Evolutionary conservation across 2,888 invertebrate species (phyloP).

Genomic region (Eupeodes latifasciatus): DNA sequence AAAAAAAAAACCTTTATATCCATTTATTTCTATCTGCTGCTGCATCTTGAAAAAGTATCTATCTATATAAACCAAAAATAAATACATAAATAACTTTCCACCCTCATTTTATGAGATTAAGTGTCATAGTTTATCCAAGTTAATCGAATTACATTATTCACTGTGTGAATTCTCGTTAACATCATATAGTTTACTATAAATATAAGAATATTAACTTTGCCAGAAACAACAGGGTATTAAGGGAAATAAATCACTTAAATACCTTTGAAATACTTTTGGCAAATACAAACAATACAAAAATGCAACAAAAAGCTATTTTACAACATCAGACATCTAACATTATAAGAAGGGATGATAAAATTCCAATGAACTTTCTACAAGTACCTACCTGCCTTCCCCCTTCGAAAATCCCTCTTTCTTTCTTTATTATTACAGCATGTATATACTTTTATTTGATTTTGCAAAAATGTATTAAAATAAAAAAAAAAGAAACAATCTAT

Average conservation of each 20-base stretch:
- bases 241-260: constrained; percentile 11
- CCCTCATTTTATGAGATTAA: not conserved
- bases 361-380: constrained; percentile 28
- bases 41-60: not conserved
- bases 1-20: not conserved
- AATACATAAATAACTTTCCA: not conserved
- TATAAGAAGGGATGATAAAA: constrained; percentile 24
- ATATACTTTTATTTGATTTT: not conserved
- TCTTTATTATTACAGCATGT: not conserved
- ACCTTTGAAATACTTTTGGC: not conserved
- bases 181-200: not conserved
- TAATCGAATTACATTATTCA: constrained; percentile 31
- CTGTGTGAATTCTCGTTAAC: not conserved
- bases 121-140: constrained; percentile 1
- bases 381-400: not conserved
- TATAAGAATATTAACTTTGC: not conserved
- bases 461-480: constrained; percentile 11
- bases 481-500: not conserved
- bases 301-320: not conserved
- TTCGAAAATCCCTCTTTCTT: not conserved
- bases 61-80: not conserved
- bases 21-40: not conserved
- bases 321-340: not conserved
- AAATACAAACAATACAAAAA: not conserved
- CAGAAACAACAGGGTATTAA: constrained; percentile 1